Percentiles rank a stretch among this genome's conserved stretches.
These are phyloP conservation scores for Labeo calbasu DNA, from an alignment of 2,797 vertebrate species.

Conservation along the genomic window DNA sequence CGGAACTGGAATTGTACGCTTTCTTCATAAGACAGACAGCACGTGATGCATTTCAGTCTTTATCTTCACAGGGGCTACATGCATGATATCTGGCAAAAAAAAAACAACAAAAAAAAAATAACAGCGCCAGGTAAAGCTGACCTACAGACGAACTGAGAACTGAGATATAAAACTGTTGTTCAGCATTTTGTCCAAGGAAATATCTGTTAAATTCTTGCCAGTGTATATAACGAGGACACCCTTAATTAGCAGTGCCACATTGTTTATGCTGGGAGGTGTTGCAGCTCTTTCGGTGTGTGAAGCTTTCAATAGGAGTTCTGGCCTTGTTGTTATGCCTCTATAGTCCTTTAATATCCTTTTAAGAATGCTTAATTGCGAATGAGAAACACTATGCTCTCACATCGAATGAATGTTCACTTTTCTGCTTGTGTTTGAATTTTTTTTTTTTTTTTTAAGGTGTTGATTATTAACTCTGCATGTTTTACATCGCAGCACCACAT, in stretches of 20 bases:
- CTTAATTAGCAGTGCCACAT: not conserved
- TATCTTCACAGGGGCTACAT: not conserved
- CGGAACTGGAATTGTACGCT: slow-evolving; percentile 58
- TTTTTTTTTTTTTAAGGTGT: slow-evolving; percentile 64
- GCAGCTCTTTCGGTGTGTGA: slow-evolving; percentile 9
- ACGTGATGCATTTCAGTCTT: slow-evolving; percentile 44
- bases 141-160: not conserved
- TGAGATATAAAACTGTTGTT: not conserved
- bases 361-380: slow-evolving; percentile 39
- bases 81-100: not conserved
- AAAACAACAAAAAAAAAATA: not conserved
- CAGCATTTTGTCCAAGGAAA: not conserved
- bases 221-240: not conserved
- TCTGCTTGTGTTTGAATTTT: slow-evolving; percentile 53
- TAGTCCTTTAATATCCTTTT: slow-evolving; percentile 6
- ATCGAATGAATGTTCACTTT: slow-evolving; percentile 30
- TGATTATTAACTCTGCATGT: slow-evolving; percentile 57
- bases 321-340: slow-evolving; percentile 19
- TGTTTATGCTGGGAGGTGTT: slow-evolving; percentile 19
- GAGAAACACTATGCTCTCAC: slow-evolving; percentile 24
- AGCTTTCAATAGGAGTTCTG: slow-evolving; percentile 14
- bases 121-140: not conserved
- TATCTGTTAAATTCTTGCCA: not conserved
- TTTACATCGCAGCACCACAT: slow-evolving; percentile 48
- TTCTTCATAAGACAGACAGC: slow-evolving; percentile 67